Percentiles rank a stretch among this genome's conserved stretches.
Evolutionary conservation across 2,888 invertebrate species (phyloP).

Genomic region (Nymphalis urticae): DNA sequence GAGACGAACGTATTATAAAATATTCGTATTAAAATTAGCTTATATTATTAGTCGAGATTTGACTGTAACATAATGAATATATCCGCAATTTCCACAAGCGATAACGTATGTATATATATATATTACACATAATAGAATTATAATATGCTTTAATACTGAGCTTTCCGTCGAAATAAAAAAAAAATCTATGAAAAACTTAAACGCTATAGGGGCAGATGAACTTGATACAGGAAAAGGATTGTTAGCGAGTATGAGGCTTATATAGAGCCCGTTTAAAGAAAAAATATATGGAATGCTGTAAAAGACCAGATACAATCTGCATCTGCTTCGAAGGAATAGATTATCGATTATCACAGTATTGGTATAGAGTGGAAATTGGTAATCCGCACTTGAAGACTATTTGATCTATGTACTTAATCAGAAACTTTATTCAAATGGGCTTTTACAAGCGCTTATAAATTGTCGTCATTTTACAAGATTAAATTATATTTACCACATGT

Average conservation of each 20-base stretch:
- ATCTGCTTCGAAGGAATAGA: slow-evolving; percentile 31
- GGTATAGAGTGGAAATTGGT: slow-evolving; percentile 4
- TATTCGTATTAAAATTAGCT: no score
- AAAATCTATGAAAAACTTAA: slow-evolving; percentile 27
- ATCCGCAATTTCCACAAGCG: slow-evolving; percentile 1
- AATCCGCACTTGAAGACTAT: not conserved
- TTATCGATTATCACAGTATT: slow-evolving; percentile 14
- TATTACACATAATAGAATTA: no score
- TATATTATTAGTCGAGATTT: no score
- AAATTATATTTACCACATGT: no score
- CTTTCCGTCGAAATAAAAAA: slow-evolving; percentile 9
- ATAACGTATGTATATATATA: not conserved
- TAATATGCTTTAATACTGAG: not conserved
- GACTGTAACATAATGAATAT: not conserved
- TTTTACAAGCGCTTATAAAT: not conserved
- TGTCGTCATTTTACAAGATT: not conserved
- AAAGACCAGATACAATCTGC: slow-evolving; percentile 31
- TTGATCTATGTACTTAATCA: not conserved
- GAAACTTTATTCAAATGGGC: not conserved
- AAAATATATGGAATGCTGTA: slow-evolving; percentile 34
- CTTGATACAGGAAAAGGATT: slow-evolving; percentile 31
- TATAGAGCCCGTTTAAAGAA: slow-evolving; percentile 22
- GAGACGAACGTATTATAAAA: no score
- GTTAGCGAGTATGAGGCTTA: slow-evolving; percentile 30
- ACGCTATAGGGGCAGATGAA: slow-evolving; percentile 14